phyloP scores from a whole-genome alignment of 2,797 vertebrate species.

The Avahi laniger region DNA sequence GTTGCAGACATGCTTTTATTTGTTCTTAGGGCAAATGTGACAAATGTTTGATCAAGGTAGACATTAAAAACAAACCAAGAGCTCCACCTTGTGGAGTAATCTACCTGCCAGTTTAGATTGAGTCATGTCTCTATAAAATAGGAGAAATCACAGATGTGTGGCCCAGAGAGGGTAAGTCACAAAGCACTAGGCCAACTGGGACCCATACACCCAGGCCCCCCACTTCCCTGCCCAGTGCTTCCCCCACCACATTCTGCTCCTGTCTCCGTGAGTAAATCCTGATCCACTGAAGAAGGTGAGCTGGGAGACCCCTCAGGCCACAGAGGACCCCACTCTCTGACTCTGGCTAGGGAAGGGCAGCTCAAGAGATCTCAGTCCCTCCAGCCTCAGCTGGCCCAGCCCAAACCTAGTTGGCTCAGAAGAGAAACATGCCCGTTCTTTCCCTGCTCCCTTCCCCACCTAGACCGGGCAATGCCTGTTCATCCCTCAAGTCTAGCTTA shows the following conservation, averaged over 20 bases:
- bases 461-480: not conserved
- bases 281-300: not conserved
- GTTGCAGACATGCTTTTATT: not conserved
- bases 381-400: not conserved
- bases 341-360: not conserved
- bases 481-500: not conserved
- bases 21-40: not conserved
- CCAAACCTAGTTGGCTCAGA: not conserved
- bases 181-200: not conserved
- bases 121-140: not conserved
- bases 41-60: not conserved
- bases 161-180: not conserved
- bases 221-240: not conserved
- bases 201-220: not conserved
- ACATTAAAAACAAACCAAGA: conserved; percentile 38
- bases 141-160: not conserved
- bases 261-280: not conserved
- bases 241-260: not conserved
- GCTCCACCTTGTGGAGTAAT: conserved; percentile 52
- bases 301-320: not conserved
- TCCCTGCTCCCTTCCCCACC: not conserved
- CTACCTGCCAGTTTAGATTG: not conserved
- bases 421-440: not conserved
- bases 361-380: not conserved
- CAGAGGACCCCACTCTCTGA: not conserved